Base-by-base conservation (phyloP, 2,888 invertebrate genomes). In the Agrochola lychnidis region DNA sequence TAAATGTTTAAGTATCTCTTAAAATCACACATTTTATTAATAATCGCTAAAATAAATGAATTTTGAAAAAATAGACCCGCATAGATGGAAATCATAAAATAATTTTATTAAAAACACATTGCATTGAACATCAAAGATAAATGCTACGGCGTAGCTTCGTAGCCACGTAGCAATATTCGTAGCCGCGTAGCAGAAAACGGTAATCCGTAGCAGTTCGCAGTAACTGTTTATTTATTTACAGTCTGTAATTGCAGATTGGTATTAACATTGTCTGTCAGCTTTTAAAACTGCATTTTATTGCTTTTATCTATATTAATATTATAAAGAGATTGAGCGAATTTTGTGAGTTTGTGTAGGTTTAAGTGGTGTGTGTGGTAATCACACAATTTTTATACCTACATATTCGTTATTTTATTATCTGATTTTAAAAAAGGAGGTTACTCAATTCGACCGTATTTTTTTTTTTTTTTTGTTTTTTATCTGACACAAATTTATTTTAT, bases 101-200 rank as follows among this genome's bases (percentile, higher is more conserved):
- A 12, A 25, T 61, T 10, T 25, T 36, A 19, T 40, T 48, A n/a
- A 57, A 36, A 40, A 22, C n/a, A 22, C 19, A 14, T 57, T 25
- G 36, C 40, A 62, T 45, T 57, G 25, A 45, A 53, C 64, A 53
- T 80, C 63, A 30, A 76, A 59, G 16, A 78, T 51, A 51, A 82
- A 36, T 14, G 63, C 72, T 73, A 73, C 82, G 75, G 16, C 68
- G 77, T 74, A 63, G 53, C 70, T 22, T 66, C 85, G 85, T 85
- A 82, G 73, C 68, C 56, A 16, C 70, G 85, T 79, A 83, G 80
- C 71, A 51, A 64, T 48, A 30, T 56, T 59, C 61, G 78, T 79
- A 77, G 83, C 74, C 22, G n/a, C 79, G 79, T 78, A 85, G 86
- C 86, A 12, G 40, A 25, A 64, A 68, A 64, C 25, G 12, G 59